Base-by-base conservation (phyloP, 2,113 vertebrate genomes). In the Ornithorhynchus anatinus region DNA sequence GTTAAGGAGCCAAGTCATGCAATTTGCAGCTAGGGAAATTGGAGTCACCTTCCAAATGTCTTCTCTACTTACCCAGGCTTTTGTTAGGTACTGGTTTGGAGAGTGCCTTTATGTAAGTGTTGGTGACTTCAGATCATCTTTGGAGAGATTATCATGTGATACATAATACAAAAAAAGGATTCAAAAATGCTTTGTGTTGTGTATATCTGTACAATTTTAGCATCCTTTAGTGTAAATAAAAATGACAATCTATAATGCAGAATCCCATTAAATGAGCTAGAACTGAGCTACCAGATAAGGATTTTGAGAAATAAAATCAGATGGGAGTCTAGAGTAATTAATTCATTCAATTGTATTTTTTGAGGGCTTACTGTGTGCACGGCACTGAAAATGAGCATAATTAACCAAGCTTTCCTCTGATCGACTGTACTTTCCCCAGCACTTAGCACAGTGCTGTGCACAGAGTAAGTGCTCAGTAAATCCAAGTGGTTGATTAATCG, bases 231-330 rank as follows among this genome's bases (percentile, higher is more conserved):
- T 63, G n/a, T 9, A 35, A 47, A 39, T 58, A 62, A 45, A 67
- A 78, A 48, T 58, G 13, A n/a, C n/a, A n/a, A n/a, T n/a, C n/a
- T 59, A 29, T 70, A 79, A 64, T 36, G 36, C 5, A 48, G 50
- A 19, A 40, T 65, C 71, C 71, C 1, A 42, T 44, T 69, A 33
- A 5, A 44, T 31, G 65, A 59, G 52, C 20, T 38, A 59, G 51
- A 76, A 59, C 40, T 45, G 61, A 71, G 68, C 45, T 33, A 54
- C 43, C n/a, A 47, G 27, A 22, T 40, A 44, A n/a, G 36, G 61
- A 66, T 20, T 52, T 29, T 39, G 48, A 50, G 58, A 65, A 39
- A 38, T 53, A n/a, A 69, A 63, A 36, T 42, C 19, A 47, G 23
- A 40, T n/a, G 11, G n/a, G 42, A 63, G n/a, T 40, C 65, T 10